Percentiles rank a stretch among this genome's conserved stretches.
phyloP scores from a whole-genome alignment of 1,140 invertebrate species.

The Sminthurinus signatus region DNA sequence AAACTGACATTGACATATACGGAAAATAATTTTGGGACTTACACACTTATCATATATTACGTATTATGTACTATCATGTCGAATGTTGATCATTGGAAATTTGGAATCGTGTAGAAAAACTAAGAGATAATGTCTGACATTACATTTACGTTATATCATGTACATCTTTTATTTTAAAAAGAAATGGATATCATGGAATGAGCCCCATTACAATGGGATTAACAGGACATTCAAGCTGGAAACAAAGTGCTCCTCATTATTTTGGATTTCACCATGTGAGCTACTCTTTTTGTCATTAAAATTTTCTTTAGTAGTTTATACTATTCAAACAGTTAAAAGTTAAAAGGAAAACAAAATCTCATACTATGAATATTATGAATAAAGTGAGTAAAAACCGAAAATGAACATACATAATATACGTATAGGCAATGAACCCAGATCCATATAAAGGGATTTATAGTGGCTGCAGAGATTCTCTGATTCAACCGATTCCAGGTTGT shows the following conservation, averaged over 20 bases:
- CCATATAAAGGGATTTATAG: conserved; percentile 77
- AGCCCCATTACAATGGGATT: conserved; percentile 73
- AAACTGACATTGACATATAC: too few species aligned
- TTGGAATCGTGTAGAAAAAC: too few species aligned
- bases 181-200: conserved; percentile 73
- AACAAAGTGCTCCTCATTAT: conserved; percentile 64
- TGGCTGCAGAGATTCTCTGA: conserved; percentile 82
- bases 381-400: too few species aligned
- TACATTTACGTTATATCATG: conserved; percentile 22
- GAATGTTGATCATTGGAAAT: too few species aligned
- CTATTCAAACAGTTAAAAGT: background rate
- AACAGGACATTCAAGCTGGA: conserved; percentile 72
- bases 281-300: too few species aligned
- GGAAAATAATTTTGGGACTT: too few species aligned
- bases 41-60: too few species aligned
- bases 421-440: conserved; percentile 79
- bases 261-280: conserved; percentile 80
- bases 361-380: too few species aligned
- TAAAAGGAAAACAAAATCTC: background rate
- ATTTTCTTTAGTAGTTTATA: background rate
- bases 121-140: too few species aligned
- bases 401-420: too few species aligned
- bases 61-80: too few species aligned
- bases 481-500: conserved; percentile 65
- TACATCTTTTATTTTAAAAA: conserved; percentile 60